Evolutionary conservation across 2,113 vertebrate genomes (phyloP), one percentile per base, ranked within the genome.

Genomic region (Bombycilla garrulus): DNA sequence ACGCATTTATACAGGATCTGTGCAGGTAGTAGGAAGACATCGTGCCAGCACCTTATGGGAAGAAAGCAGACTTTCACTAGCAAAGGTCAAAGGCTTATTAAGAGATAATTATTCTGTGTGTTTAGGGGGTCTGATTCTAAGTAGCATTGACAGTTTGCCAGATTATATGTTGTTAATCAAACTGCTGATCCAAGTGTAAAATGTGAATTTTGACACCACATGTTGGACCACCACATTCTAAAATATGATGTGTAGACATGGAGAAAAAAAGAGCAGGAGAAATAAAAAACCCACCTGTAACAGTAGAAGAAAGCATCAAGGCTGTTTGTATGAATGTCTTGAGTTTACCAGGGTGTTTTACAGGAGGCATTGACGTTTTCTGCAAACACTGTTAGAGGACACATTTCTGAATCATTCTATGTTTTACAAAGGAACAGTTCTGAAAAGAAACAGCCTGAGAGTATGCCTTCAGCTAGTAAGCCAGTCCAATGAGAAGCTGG

Each of bases 111-210:
- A 15, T 3, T 80, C 13, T 47, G 2, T 47, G 17, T 71, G 28
- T 50, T 86, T 78, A 62, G 9, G 10, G 33, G 11, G 5, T 72
- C n/a, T 85, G 45, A 20, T 65, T 82, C 62, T 62, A 29, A 58
- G 35, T 28, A 65, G 45, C 54, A 18, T 12, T 29, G 14, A 89
- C 28, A 1, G 1, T 72, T 42, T 1, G 0, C 57, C 8, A 2
- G 24, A 15, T 44, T 33, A 28, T 22, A 16, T 8, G 1, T 35
- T 76, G 29, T 45, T 67, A 61, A 53, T 76, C 22, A 64, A 28
- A 24, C 16, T 65, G 22, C 48, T 40, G 22, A 77, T 90, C 9
- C 36, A 25, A 65, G 36, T 28, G 45, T 45, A 50, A 65, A 82
- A 58, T 15, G 9, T 31, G 4, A 50, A 47, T 77, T 90, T 93